Evolutionary conservation across 2,113 vertebrate species (phyloP).

Genomic region (Isichthys henryi): DNA sequence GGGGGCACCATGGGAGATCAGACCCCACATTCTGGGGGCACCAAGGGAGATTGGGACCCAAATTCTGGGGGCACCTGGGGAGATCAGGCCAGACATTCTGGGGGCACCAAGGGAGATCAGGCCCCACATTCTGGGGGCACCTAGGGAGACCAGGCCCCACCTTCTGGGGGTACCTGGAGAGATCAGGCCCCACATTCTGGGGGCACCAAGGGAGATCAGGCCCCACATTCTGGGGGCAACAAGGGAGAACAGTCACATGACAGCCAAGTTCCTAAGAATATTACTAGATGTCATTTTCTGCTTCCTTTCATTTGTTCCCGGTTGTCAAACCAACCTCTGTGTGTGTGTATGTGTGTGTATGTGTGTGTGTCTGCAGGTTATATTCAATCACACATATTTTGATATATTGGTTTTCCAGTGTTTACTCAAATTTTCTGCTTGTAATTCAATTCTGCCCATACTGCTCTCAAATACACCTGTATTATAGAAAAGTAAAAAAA

Average conservation of each 20-base stretch:
- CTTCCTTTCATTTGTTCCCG: not conserved
- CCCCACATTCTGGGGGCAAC: no score
- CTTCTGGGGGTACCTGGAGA: no score
- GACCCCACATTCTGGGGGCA: no score
- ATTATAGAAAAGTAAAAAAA: not conserved
- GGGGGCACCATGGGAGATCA: no score
- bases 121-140: no score
- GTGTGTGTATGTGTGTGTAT: not conserved
- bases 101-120: no score
- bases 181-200: no score
- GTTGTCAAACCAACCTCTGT: not conserved
- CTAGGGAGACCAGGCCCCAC: no score
- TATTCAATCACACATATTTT: not conserved
- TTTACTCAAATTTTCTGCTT: not conserved
- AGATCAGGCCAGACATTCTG: not conserved
- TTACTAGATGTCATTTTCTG: not conserved
- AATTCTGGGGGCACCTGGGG: not conserved
- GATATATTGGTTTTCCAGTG: not conserved
- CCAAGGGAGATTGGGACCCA: no score
- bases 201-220: no score
- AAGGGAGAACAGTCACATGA: not conserved
- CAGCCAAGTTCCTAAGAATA: not conserved
- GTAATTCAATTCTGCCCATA: not conserved
- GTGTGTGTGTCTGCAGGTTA: not conserved
- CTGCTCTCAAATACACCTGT: not conserved